Base-by-base conservation (phyloP, 2,797 vertebrate genomes). In the Lindbergichthys nudifrons region DNA sequence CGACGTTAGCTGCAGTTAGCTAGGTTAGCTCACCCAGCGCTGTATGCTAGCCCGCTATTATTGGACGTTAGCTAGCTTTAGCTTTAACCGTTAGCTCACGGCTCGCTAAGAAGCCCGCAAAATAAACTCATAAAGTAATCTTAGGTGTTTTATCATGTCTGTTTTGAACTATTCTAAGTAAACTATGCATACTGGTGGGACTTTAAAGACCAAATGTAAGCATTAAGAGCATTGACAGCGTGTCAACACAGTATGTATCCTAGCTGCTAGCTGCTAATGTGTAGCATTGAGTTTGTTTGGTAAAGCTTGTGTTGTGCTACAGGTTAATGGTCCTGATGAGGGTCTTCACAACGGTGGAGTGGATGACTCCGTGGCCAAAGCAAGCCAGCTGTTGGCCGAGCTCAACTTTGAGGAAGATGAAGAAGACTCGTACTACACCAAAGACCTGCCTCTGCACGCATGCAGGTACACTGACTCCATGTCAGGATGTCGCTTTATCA, bases 321-420 rank as follows among this genome's bases (percentile, higher is more conserved):
- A 98, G 97, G 92, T 97, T 4, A 96, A 96, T 0, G 97, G 96
- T 30, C 96, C 97, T 0, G 96, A 98, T 84, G 96, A 97, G 39
- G 94, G 96, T 70, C 94, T 98, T 19, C 96, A 94, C 80, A 98
- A 98, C 0, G 97, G 97, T 6, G 96, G 96, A 1, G 64, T 94
- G 79, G 97, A 98, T 45, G 97, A 98, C 75, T 94, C 97, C 7
- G 91, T 93, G 79, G 95, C 94, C 60, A 98, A 98, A 91, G 94
- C 97, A 75, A 98, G 96, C 88, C 97, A 98, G 86, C 91, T 98
- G 46, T 85, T 98, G 89, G 96, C 96, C 0, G 97, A 98, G 80
- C 81, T 98, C 45, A 98, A 98, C 88, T 98, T 98, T 15, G 97
- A 98, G 79, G 97, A 98, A 80, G 97, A 98, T 64, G 97, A 98